A percentile compares a stretch with the other conserved stretches of the same genome.
phyloP scores from a whole-genome alignment of 1,140 invertebrate species.

The Ladona fulva region DNA sequence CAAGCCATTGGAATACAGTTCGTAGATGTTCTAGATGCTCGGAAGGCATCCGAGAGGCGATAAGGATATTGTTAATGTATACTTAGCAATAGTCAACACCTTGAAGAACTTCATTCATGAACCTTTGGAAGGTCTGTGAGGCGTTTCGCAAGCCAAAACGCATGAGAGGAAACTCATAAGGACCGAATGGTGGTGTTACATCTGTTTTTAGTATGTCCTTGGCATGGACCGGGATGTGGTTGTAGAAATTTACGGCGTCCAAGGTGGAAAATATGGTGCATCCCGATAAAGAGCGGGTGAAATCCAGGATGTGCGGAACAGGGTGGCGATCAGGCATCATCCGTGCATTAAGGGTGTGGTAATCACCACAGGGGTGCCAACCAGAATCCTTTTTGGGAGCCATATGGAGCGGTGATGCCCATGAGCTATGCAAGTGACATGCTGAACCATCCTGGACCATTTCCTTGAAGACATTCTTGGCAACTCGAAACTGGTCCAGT shows the following conservation, averaged over 20 bases:
- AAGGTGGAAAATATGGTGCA: conserved; percentile 30
- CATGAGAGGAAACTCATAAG: conserved; percentile 34
- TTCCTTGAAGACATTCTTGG: too few species aligned
- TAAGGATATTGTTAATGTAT: conserved; percentile 49
- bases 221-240: conserved; percentile 34
- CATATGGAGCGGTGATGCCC: conserved; percentile 35
- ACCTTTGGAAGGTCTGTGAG: conserved; percentile 39
- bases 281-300: conserved; percentile 30
- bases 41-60: conserved; percentile 38
- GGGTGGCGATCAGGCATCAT: conserved; percentile 32
- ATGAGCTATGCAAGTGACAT: too few species aligned
- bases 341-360: conserved; percentile 32
- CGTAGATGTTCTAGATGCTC: conserved; percentile 27
- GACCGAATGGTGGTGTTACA: conserved; percentile 33
- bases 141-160: conserved; percentile 39
- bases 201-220: conserved; percentile 34
- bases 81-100: conserved; percentile 31
- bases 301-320: conserved; percentile 30
- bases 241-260: conserved; percentile 37
- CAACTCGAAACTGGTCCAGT: too few species aligned
- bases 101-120: conserved; percentile 37
- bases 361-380: conserved; percentile 36
- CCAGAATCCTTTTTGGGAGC: conserved; percentile 30
- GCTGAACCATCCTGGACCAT: too few species aligned
- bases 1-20: conserved; percentile 26